Evolutionary conservation across 1,140 invertebrate species (phyloP), one percentile per base, ranked within the genome.

Genomic region (Leptoteleia sp.): DNA sequence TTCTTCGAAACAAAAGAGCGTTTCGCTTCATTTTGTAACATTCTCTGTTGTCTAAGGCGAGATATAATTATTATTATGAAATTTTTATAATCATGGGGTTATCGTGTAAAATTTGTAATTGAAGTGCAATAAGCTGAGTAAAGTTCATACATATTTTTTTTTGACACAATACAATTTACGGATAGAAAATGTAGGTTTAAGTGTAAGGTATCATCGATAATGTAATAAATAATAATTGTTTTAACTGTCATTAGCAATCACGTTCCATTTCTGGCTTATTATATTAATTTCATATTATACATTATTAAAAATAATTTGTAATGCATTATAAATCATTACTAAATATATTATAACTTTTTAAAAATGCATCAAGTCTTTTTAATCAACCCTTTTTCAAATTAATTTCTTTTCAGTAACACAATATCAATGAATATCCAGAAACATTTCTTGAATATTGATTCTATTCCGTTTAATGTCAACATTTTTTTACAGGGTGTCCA

Each of bases 271-370:
- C 62, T 67, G 71, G 62, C 62, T 67, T 75, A 48, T 16, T 54
- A 57, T 59, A 57, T 50, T 76, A 61, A 64, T 65, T 76, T 76
- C 65, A 73, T 73, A 76, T 67, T 61, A 65, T 59, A 75, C 19
- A 50, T 55, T 65, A 65, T 67, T 67, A 59, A 76, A 67, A 76
- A 61, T 76, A 76, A 76, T 76, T 76, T 76, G 71, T 76, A 76
- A 43, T 67, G 54, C 71, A 61, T 76, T 76, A 76, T 65, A 52
- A 75, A 75, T 52, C 71, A 75, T 61, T 61, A 76, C 54, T 76
- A 76, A 76, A 76, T 76, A 76, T 75, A 73, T 55, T 59, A 75
- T 65, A 59, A 75, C 59, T 75, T 75, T 75, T 59, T 65, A 59
- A 75, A 75, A 75, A 65, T 75, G 11, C 11, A 47, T 25, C n/a